phyloP scores from a whole-genome alignment of 1,140 invertebrate species.

The Hermatobates lingyangjiaoensis region DNA sequence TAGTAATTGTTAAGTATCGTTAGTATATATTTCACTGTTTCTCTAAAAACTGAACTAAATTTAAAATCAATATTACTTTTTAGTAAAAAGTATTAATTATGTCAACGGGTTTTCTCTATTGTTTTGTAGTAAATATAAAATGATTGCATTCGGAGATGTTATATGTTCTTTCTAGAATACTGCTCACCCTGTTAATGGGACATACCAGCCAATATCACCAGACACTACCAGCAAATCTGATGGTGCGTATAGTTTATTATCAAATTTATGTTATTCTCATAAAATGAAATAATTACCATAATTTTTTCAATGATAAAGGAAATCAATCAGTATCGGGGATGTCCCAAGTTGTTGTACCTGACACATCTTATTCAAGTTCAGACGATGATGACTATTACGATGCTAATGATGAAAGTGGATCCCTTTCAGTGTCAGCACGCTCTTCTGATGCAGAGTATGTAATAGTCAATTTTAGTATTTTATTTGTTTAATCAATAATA shows the following conservation, averaged over 20 bases:
- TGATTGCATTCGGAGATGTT: slow-evolving; percentile 3
- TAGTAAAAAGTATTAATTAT: too few species aligned
- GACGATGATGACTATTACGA: slow-evolving; percentile 95
- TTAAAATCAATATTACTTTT: slow-evolving; percentile 10
- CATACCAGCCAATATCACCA: slow-evolving; percentile 36
- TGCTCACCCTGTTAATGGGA: slow-evolving; percentile 67
- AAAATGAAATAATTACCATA: too few species aligned
- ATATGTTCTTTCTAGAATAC: slow-evolving; percentile 56
- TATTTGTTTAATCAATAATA: too few species aligned
- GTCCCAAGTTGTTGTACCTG: slow-evolving; percentile 38
- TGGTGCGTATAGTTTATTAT: slow-evolving; percentile 4
- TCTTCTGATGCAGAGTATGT: slow-evolving; percentile 1
- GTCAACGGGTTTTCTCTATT: too few species aligned
- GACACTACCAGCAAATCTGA: slow-evolving; percentile 10
- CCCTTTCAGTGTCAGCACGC: not conserved
- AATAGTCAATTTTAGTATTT: not conserved
- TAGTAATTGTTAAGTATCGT: too few species aligned
- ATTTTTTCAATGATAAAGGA: too few species aligned
- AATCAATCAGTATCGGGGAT: too few species aligned
- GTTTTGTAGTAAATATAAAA: slow-evolving; percentile 8
- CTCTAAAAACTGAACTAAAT: not conserved
- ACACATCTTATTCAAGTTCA: slow-evolving; percentile 86
- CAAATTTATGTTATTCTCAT: too few species aligned
- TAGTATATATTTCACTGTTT: not conserved
- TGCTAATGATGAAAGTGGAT: slow-evolving; percentile 45